These are phyloP conservation scores for Telenomus remus DNA, from an alignment of 1,140 invertebrate genomes.

Conservation along the genomic window DNA sequence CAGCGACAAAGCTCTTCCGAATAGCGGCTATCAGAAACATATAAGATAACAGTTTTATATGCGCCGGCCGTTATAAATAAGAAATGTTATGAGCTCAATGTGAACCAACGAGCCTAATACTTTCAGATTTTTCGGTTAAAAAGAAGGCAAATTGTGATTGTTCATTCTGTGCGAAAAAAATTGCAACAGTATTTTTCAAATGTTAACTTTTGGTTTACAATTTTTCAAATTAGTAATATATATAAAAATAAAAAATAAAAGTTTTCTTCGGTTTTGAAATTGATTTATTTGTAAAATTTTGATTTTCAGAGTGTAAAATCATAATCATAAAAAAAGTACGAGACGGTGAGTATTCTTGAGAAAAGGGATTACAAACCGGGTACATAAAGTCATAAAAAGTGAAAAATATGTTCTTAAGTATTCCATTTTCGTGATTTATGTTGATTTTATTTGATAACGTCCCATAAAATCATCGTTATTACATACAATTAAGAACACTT, in stretches of 20 bases:
- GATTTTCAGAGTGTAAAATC: too few species aligned
- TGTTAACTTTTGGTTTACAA: slow-evolving; percentile 6
- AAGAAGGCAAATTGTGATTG: slow-evolving; percentile 44
- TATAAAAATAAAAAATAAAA: too few species aligned
- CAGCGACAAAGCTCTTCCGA: slow-evolving; percentile 50
- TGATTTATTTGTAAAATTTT: too few species aligned
- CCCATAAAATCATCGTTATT: slow-evolving; percentile 22
- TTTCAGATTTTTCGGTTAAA: slow-evolving; percentile 55
- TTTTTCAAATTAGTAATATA: too few species aligned
- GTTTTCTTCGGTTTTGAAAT: too few species aligned
- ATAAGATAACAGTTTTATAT: slow-evolving; percentile 68
- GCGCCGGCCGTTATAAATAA: slow-evolving; percentile 64
- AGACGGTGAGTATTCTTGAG: too few species aligned
- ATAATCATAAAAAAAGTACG: too few species aligned
- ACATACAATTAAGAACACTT: slow-evolving; percentile 38
- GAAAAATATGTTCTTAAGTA: slow-evolving; percentile 18
- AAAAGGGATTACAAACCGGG: slow-evolving; percentile 1
- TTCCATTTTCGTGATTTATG: slow-evolving; percentile 36
- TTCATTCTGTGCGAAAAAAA: slow-evolving; percentile 4
- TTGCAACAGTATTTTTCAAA: slow-evolving; percentile 44
- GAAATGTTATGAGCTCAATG: slow-evolving; percentile 64
- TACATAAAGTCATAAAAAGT: slow-evolving; percentile 12
- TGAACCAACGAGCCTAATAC: slow-evolving; percentile 51
- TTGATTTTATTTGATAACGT: slow-evolving; percentile 40
- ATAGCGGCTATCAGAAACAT: slow-evolving; percentile 55